These are phyloP conservation scores for Phasianus colchicus DNA, from an alignment of 2,113 vertebrate species.

Conservation along the genomic window DNA sequence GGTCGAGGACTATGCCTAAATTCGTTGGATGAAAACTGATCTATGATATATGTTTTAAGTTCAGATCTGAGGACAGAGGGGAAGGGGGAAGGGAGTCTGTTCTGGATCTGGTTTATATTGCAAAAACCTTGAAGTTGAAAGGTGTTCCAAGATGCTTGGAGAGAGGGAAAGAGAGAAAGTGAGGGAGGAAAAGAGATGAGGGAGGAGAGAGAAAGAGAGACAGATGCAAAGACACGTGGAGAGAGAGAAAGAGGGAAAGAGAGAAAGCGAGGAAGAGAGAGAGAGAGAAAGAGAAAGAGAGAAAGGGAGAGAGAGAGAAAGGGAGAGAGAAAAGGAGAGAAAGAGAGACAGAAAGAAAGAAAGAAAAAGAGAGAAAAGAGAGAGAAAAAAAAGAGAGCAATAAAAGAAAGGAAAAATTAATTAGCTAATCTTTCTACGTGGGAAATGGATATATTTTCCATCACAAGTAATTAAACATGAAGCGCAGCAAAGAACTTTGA, in stretches of 20 bases:
- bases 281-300: background rate
- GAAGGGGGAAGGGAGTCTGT: conserved; percentile 60
- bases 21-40: conserved; percentile 80
- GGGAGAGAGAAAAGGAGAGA: accelerated
- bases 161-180: background rate
- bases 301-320: accelerated
- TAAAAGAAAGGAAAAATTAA: background rate
- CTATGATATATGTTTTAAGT: conserved; percentile 82
- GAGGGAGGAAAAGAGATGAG: too few relatives aligned
- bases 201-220: background rate
- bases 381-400: too few relatives aligned
- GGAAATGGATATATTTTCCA: background rate
- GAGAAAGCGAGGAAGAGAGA: accelerated
- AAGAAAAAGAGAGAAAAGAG: accelerated
- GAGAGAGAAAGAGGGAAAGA: accelerated
- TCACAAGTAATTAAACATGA: background rate
- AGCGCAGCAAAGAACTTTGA: background rate
- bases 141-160: conserved; percentile 27
- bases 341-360: accelerated
- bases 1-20: conserved; percentile 77
- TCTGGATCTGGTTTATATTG: conserved; percentile 75
- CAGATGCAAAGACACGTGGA: too few relatives aligned
- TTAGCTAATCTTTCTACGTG: conserved; percentile 14
- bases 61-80: conserved; percentile 62
- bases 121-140: conserved; percentile 75